Evolutionary conservation across 64 coral and sea anemone species (phyloP), one percentile per base, ranked within the genome.

Genomic region (Pocillopora verrucosa): DNA sequence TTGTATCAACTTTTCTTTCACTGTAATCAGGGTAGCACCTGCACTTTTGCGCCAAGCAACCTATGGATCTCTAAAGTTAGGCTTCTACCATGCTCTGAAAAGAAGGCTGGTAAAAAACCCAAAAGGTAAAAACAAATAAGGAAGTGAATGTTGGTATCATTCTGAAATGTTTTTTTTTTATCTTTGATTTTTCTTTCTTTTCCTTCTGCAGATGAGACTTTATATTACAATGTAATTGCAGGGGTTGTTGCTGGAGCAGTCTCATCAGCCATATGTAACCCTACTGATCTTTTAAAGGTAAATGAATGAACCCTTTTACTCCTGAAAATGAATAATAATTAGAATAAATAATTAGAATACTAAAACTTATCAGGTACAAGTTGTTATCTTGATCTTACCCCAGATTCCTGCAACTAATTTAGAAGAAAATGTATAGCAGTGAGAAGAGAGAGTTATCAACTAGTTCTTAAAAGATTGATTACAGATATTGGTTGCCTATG

Each of bases 231-330:
- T 84, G 76, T 92, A 10, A 88, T 95, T 36, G 84, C 81, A 65
- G 96, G 96, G 30, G 60, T 98, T 24, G 78, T 98, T 86, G 96
- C 96, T 45, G 96, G 96, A 74, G 93, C 92, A 34, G 73, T 94
- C 11, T 89, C 93, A 35, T 95, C 96, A 38, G 96, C 96, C 9
- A 91, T 99, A 65, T 99, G 96, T 57, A 99, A 95, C 61, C 96
- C 96, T 14, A 99, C 96, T 72, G 96, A 99, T 91, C 91, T 99
- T 76, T 82, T 99, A 16, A 99, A 99, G 89, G 96, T 99, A 65
- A 76, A 73, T 61, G 34, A 16, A 5, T 22, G 4, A n/a, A 60
- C 79, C 13, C 15, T 68, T 64, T 64, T 7, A 63, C 19, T 24
- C 22, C 2, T 56, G 7, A 7, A 51, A 51, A 0, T 51, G 41